These are phyloP conservation scores for Ellobium chinense DNA, from an alignment of 2,888 invertebrate genomes.

Conservation along the genomic window DNA sequence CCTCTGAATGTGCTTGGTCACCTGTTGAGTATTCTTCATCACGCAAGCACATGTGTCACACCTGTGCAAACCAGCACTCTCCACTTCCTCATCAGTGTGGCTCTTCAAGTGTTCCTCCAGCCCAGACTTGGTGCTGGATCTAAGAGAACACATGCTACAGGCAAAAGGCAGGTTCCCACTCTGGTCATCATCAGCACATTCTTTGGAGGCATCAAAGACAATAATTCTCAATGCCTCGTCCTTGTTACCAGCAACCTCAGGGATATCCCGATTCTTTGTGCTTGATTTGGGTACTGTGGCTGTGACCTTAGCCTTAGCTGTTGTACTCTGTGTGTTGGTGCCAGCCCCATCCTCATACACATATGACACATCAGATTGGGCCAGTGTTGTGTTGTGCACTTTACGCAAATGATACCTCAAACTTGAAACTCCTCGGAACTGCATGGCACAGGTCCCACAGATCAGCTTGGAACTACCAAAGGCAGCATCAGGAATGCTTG, in stretches of 20 bases:
- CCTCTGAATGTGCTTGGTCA: conserved; percentile 40
- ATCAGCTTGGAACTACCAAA: conserved; percentile 5
- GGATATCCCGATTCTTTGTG: background rate
- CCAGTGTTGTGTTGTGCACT: conserved; percentile 36
- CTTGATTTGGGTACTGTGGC: background rate
- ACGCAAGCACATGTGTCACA: conserved; percentile 34
- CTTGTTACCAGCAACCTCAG: background rate
- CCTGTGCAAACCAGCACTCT: conserved; percentile 37
- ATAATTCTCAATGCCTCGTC: conserved; percentile 7
- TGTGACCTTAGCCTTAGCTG: background rate
- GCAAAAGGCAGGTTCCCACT: background rate
- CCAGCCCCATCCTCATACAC: conserved; percentile 21
- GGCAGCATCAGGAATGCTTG: background rate
- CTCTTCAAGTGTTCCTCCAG: conserved; percentile 30
- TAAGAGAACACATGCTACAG: conserved; percentile 23
- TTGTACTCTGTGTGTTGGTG: background rate
- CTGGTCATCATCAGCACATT: background rate
- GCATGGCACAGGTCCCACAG: conserved; percentile 43
- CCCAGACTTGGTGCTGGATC: background rate
- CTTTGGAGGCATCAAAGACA: conserved; percentile 7
- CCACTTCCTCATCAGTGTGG: conserved; percentile 43
- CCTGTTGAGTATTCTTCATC: conserved; percentile 46
- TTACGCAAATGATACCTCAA: conserved; percentile 28
- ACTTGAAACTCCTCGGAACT: conserved; percentile 30
- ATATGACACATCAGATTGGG: conserved; percentile 37